phyloP scores from a whole-genome alignment of 2,113 vertebrate species.

The Ameiurus melas region DNA sequence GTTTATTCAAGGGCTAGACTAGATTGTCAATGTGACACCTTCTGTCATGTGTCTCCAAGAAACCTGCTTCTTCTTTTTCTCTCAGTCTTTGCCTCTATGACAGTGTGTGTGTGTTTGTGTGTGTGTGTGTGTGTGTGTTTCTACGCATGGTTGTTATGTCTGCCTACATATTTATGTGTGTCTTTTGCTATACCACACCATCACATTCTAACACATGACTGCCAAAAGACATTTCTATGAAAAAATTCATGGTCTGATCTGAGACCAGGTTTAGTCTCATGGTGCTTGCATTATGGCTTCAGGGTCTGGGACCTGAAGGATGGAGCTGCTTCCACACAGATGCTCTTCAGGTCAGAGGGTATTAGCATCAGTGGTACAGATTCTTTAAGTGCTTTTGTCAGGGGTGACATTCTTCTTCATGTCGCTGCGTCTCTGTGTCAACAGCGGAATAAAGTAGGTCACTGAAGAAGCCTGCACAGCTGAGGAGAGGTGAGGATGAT shows the following conservation, averaged over 20 bases:
- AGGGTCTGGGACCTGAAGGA: background rate
- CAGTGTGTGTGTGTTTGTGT: background rate
- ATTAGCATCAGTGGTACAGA: constrained; percentile 20
- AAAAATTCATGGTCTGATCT: background rate
- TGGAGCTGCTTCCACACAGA: background rate
- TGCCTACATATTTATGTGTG: background rate
- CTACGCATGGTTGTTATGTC: background rate
- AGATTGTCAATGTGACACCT: background rate
- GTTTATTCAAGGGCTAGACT: background rate
- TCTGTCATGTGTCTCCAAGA: background rate
- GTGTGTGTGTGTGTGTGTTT: background rate
- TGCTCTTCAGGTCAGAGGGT: constrained; percentile 11
- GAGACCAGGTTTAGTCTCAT: background rate
- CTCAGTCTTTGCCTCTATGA: background rate
- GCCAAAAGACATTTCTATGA: constrained; percentile 1
- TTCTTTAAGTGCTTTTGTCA: constrained; percentile 17
- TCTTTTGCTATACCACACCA: background rate
- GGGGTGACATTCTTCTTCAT: constrained; percentile 17
- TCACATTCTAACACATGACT: background rate
- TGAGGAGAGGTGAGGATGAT: background rate
- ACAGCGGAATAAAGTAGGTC: constrained; percentile 4
- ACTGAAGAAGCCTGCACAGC: background rate
- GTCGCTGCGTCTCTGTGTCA: constrained; percentile 14
- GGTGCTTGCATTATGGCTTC: background rate
- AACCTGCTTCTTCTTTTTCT: background rate